These are phyloP conservation scores for Micromesistius poutassou DNA, from an alignment of 2,797 vertebrate species.

Conservation along the genomic window DNA sequence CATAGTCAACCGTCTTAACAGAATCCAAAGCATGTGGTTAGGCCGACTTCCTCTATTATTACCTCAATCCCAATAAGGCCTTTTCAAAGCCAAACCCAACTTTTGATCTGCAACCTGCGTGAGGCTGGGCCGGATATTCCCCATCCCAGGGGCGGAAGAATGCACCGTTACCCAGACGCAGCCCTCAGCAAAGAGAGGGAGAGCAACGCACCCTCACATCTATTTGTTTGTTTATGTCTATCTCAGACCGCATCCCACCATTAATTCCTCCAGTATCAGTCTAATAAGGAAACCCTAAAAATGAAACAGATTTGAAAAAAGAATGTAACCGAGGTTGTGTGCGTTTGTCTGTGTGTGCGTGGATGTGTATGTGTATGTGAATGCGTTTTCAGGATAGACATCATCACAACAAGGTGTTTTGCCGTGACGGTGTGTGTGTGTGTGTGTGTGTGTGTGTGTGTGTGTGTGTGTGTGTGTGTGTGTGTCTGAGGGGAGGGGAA, in stretches of 20 bases:
- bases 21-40: not conserved
- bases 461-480: not conserved
- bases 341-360: not conserved
- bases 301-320: not conserved
- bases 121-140: not conserved
- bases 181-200: not conserved
- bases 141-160: not conserved
- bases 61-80: not conserved
- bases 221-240: not conserved
- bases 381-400: no score
- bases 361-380: not conserved
- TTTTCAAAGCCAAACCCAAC: not conserved
- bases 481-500: constrained; percentile 31
- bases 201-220: not conserved
- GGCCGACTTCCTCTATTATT: not conserved
- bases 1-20: not conserved
- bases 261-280: not conserved
- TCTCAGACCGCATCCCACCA: not conserved
- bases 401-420: constrained; percentile 54
- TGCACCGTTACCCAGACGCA: not conserved
- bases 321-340: not conserved
- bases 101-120: not conserved
- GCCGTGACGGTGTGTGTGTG: not conserved
- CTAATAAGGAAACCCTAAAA: not conserved
- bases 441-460: not conserved